Conservation (phyloP, 2,888 invertebrate species). For the Ormyrus thymus region DNA sequence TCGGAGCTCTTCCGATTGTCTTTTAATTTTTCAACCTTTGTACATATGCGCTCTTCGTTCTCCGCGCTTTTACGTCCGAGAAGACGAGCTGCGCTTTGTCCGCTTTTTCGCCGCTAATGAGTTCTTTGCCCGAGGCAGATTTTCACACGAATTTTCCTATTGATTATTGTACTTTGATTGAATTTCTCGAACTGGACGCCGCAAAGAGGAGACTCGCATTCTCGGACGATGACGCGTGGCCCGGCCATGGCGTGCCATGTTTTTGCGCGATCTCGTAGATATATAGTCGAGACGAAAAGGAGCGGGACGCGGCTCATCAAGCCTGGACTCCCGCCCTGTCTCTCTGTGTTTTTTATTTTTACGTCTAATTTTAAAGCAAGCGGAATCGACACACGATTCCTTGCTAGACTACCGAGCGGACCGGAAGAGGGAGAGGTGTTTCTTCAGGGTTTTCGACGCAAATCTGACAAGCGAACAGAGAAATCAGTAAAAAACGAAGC, state of each 20-base stretch:
- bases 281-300: conserved; percentile 32
- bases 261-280: conserved; percentile 48
- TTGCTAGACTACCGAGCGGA: conserved; percentile 27
- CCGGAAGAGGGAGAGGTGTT: conserved; percentile 44
- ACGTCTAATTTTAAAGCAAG: not conserved
- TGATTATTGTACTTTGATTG: too few relatives aligned
- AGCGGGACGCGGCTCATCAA: not conserved
- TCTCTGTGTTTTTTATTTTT: conserved; percentile 21
- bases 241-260: conserved; percentile 51
- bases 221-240: conserved; percentile 26
- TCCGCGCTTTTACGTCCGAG: too few relatives aligned
- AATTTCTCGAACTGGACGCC: too few relatives aligned
- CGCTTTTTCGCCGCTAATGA: too few relatives aligned
- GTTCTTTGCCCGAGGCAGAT: too few relatives aligned
- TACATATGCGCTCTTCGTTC: conserved; percentile 27
- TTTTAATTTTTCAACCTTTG: conserved; percentile 26
- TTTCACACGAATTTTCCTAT: too few relatives aligned
- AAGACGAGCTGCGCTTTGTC: too few relatives aligned
- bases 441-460: conserved; percentile 21
- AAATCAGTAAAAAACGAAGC: conserved; percentile 17
- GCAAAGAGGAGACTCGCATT: not conserved
- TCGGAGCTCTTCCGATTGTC: conserved; percentile 22
- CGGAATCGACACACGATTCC: not conserved
- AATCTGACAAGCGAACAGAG: not conserved
- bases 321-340: not conserved